These are phyloP conservation scores for Holacanthus passer DNA, from an alignment of 2,113 vertebrate species.

Conservation along the genomic window DNA sequence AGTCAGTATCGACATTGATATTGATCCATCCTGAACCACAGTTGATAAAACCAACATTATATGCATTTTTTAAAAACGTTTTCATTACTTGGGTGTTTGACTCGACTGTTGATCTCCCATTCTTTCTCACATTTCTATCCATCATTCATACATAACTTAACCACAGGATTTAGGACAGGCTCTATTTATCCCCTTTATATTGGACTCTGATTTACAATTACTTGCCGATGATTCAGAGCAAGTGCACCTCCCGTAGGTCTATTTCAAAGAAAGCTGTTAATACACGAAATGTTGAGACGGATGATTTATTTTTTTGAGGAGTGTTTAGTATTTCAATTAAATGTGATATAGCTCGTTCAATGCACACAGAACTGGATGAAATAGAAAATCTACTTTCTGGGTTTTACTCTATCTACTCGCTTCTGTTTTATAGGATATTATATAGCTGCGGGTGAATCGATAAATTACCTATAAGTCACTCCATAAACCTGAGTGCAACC, in stretches of 20 bases:
- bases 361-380: not conserved
- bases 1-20: not conserved
- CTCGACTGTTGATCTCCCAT: not conserved
- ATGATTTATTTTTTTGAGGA: not conserved
- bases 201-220: constrained; percentile 30
- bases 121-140: not conserved
- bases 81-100: not conserved
- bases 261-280: constrained; percentile 23
- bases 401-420: constrained; percentile 21
- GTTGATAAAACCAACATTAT: constrained; percentile 10
- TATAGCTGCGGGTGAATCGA: constrained; percentile 31
- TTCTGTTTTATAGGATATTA: constrained; percentile 2
- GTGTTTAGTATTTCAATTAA: constrained; percentile 22
- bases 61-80: too few relatives aligned
- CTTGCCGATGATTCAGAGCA: not conserved
- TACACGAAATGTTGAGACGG: constrained; percentile 12
- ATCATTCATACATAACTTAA: not conserved
- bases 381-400: constrained; percentile 22
- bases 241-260: not conserved
- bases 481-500: constrained; percentile 50
- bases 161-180: constrained; percentile 13
- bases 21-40: not conserved
- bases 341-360: constrained; percentile 31
- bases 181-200: constrained; percentile 23
- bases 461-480: constrained; percentile 48